A percentile compares a stretch with the other conserved stretches of the same genome.
Evolutionary conservation across 2,888 invertebrate genomes (phyloP).

Genomic region (Ochropleura plecta): DNA sequence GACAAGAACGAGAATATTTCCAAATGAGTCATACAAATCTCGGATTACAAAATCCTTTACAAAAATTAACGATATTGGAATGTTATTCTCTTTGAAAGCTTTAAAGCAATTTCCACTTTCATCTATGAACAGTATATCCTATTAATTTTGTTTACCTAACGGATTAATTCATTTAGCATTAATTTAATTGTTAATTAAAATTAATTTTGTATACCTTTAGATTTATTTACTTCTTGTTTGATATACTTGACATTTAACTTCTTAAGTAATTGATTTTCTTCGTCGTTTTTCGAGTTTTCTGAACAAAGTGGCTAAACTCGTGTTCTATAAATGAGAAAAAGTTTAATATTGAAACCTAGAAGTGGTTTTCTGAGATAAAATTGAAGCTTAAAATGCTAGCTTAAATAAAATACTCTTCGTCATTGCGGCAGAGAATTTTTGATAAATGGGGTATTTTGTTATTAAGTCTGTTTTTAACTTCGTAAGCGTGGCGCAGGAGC

Average conservation of each 20-base stretch:
- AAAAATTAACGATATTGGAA: neutral
- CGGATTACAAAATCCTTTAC: neutral
- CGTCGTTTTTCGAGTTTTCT: constrained; percentile 1
- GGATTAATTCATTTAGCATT: constrained; percentile 6
- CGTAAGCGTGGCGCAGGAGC: neutral
- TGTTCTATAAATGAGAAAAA: constrained; percentile 39
- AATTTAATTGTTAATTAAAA: neutral
- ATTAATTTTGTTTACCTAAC: neutral
- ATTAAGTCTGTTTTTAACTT: neutral
- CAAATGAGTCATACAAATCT: neutral
- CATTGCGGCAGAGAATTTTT: neutral
- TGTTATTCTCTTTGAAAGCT: neutral
- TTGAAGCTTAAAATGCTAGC: neutral
- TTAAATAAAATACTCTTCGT: constrained; percentile 9
- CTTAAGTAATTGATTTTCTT: neutral
- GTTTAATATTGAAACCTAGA: constrained; percentile 28
- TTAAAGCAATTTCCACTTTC: neutral
- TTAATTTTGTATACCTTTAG: constrained; percentile 5
- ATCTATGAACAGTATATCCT: neutral
- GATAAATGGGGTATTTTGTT: neutral
- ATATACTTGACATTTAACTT: constrained; percentile 8
- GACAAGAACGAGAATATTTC: neutral
- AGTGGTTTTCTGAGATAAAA: constrained; percentile 34
- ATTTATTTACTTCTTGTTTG: constrained; percentile 2
- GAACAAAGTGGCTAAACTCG: constrained; percentile 6